Evolutionary conservation across 2,113 vertebrate species (phyloP), one percentile per base, ranked within the genome.

Genomic region (Sinocyclocheilus rhinocerous): DNA sequence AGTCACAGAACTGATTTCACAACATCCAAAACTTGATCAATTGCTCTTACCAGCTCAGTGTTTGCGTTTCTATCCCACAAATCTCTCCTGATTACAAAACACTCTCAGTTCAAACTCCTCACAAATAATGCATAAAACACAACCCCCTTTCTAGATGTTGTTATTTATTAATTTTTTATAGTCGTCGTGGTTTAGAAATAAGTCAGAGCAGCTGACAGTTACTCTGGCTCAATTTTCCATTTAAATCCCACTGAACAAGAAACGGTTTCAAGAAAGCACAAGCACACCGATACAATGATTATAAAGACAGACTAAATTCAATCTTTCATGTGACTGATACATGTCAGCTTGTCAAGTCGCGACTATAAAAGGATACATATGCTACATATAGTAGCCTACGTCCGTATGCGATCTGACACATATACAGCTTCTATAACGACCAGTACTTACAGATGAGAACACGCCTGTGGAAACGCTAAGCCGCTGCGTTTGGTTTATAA

Each of bases 401-500:
- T 70, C 39, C 15, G n/a, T 67, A 12, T 85, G 13, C n/a, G 42
- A 57, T 33, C 42, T 45, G 9, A 55, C 52, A 67, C 16, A 76
- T 79, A 24, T 0, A 70, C 76, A 86, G 86, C 50, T 52, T 83
- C 86, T 33, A 67, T 85, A 83, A 78, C 52, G 39, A 84, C 83
- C 72, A 84, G 86, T 93, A 94, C 94, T 95, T 92, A 94, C 94
- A 92, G 91, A 90, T 91, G 89, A 45, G 84, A 76, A 91, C 82
- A 87, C 65, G 86, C 88, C 81, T 83, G 85, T 84, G 80, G 29
- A 72, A 83, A 55, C 33, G 89, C 76, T 86, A 88, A 89, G 83
- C 87, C 76, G 77, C 57, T 87, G 88, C 85, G 88, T 82, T 80
- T 70, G 67, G 84, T 81, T 67, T 88, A 88, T 89, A 89, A 67